phyloP scores from a whole-genome alignment of 2,888 invertebrate genomes.

The Ormyrus labotus region DNA sequence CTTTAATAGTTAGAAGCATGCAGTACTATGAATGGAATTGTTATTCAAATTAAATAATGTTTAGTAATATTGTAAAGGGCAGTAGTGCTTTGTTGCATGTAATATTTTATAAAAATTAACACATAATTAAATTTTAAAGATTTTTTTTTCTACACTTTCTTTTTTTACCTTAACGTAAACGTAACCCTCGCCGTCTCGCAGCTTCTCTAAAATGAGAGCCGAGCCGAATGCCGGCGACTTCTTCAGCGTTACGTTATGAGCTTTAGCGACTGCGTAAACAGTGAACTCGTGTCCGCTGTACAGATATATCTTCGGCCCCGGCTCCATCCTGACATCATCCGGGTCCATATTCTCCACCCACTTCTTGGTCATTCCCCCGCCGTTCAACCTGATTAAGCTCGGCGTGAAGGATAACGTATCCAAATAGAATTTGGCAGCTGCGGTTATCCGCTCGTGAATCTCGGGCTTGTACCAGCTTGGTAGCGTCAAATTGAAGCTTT shows the following conservation, averaged over 20 bases:
- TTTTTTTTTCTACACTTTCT: not conserved
- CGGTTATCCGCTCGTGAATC: not conserved
- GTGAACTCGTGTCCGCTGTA: conserved; percentile 83
- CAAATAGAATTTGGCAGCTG: conserved; percentile 7
- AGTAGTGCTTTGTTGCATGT: no score
- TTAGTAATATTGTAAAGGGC: no score
- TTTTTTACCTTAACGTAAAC: conserved; percentile 59
- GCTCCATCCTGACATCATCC: not conserved
- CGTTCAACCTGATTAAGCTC: conserved; percentile 32
- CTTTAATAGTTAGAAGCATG: no score
- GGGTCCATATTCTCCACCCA: conserved; percentile 40
- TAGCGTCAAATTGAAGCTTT: not conserved
- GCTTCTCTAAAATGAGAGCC: conserved; percentile 63
- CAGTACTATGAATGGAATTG: no score
- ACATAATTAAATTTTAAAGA: no score
- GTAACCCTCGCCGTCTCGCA: conserved; percentile 42
- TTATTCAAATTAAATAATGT: no score
- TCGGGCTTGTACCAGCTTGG: conserved; percentile 41
- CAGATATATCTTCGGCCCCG: conserved; percentile 76
- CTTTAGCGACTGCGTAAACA: conserved; percentile 79
- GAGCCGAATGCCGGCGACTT: conserved; percentile 62
- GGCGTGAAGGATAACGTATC: conserved; percentile 35
- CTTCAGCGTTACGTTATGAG: conserved; percentile 74
- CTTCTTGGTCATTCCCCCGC: conserved; percentile 3
- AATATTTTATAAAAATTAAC: no score